Percentiles rank a stretch among this genome's conserved stretches.
Conservation (phyloP, 2,888 invertebrate species). For the Calameuta pallipes region DNA sequence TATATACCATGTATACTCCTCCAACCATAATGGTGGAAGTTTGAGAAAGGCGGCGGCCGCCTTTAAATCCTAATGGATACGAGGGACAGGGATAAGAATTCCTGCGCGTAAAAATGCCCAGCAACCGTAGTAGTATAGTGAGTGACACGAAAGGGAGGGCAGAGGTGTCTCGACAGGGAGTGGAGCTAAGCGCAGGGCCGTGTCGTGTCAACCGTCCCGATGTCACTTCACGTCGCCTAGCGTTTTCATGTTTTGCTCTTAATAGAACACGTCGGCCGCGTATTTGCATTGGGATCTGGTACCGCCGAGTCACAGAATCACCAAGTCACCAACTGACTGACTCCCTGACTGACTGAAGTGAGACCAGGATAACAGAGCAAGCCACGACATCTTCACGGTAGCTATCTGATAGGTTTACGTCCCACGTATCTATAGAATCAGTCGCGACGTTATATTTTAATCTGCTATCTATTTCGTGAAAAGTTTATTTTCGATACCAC, state of each 20-base stretch:
- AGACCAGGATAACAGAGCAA: conserved; percentile 42
- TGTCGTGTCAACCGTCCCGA: conserved; percentile 53
- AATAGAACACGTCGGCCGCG: conserved; percentile 26
- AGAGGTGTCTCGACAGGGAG: conserved; percentile 8
- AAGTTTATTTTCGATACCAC: conserved; percentile 1
- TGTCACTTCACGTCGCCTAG: conserved; percentile 57
- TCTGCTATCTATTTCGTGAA: neutral
- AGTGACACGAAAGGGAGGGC: conserved; percentile 8
- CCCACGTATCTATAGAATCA: neutral
- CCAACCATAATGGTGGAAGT: neutral
- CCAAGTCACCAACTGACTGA: conserved; percentile 6
- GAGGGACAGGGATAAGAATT: conserved; percentile 24
- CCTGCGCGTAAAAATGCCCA: conserved; percentile 35
- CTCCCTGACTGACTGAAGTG: conserved; percentile 44
- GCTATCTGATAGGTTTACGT: neutral
- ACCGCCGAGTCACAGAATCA: neutral
- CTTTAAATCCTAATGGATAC: neutral
- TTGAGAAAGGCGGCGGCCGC: neutral
- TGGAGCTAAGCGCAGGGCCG: conserved; percentile 56
- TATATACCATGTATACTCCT: neutral
- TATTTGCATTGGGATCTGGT: conserved; percentile 3
- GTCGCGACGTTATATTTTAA: conserved; percentile 4
- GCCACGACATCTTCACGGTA: conserved; percentile 3
- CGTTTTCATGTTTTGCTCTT: conserved; percentile 34
- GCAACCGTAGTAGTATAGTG: conserved; percentile 32